phyloP scores from a whole-genome alignment of 1,140 invertebrate species.

The Lerema accius region DNA sequence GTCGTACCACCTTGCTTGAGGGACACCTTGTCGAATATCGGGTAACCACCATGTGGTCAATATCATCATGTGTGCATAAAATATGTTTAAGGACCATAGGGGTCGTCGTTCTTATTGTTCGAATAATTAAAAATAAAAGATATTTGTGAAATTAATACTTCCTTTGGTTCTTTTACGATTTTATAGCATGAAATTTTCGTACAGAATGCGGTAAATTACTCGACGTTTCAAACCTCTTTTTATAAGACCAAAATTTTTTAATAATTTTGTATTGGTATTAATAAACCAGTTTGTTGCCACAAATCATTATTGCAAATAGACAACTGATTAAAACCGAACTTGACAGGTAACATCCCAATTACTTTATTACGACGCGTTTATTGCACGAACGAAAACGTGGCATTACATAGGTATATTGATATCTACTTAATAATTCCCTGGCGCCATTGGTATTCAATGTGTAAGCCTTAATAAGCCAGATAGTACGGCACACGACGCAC shows the following conservation, averaged over 20 bases:
- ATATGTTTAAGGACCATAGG: slow-evolving; percentile 19
- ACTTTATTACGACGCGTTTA: not conserved
- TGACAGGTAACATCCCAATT: not conserved
- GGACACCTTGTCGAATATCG: slow-evolving; percentile 61
- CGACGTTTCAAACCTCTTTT: no score
- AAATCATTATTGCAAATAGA: no score
- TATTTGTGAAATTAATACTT: slow-evolving; percentile 4
- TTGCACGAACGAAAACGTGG: not conserved
- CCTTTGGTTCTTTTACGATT: not conserved
- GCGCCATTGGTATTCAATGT: slow-evolving; percentile 45
- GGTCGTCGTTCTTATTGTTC: slow-evolving; percentile 1
- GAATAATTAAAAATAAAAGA: slow-evolving; percentile 5
- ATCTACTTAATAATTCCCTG: slow-evolving; percentile 18
- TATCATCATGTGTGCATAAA: no score
- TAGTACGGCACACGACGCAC: slow-evolving; percentile 73
- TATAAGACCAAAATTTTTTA: no score
- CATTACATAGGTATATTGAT: not conserved
- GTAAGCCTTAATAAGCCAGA: slow-evolving; percentile 38
- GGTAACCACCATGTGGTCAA: slow-evolving; percentile 30
- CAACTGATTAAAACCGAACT: not conserved
- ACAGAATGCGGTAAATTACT: no score
- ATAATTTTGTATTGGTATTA: no score
- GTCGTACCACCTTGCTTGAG: slow-evolving; percentile 58
- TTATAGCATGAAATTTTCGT: no score
- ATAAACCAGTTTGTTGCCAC: no score